Evolutionary conservation across 2,113 vertebrate genomes (phyloP).

Genomic region (Romanogobio albipinnatus): DNA sequence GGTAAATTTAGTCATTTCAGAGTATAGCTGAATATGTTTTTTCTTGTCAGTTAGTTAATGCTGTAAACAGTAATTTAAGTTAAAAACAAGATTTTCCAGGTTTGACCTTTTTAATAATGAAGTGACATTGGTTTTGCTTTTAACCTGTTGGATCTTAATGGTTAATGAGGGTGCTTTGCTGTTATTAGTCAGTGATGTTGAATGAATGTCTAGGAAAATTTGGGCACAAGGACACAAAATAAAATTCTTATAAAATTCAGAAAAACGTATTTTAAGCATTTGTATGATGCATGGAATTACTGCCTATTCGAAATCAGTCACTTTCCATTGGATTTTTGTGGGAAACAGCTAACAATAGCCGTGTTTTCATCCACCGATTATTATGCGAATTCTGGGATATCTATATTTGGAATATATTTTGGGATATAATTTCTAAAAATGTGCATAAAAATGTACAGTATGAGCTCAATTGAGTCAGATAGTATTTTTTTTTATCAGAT

Average conservation of each 20-base stretch:
- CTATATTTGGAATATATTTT: no score
- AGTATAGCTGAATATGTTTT: background rate
- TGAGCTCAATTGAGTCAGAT: no score
- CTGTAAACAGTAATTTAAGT: background rate
- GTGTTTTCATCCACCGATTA: no score
- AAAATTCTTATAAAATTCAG: background rate
- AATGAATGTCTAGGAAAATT: background rate
- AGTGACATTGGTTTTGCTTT: constrained; percentile 17
- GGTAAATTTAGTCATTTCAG: background rate
- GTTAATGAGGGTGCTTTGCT: constrained; percentile 1
- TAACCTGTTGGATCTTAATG: constrained; percentile 45
- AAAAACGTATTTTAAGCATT: background rate
- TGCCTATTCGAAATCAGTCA: background rate
- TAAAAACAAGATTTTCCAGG: constrained; percentile 17
- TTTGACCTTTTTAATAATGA: constrained; percentile 26
- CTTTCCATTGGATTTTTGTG: background rate
- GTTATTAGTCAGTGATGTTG: background rate
- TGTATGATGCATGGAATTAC: background rate
- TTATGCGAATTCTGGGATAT: no score
- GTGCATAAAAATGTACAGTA: no score
- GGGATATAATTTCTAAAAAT: no score
- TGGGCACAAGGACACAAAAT: background rate
- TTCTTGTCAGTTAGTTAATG: background rate
- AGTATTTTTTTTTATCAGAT: no score
- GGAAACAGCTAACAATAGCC: background rate